Conservation (phyloP, 30 jellyfish, hydroid and myxozoan genomes). For the Hydractinia echinata region DNA sequence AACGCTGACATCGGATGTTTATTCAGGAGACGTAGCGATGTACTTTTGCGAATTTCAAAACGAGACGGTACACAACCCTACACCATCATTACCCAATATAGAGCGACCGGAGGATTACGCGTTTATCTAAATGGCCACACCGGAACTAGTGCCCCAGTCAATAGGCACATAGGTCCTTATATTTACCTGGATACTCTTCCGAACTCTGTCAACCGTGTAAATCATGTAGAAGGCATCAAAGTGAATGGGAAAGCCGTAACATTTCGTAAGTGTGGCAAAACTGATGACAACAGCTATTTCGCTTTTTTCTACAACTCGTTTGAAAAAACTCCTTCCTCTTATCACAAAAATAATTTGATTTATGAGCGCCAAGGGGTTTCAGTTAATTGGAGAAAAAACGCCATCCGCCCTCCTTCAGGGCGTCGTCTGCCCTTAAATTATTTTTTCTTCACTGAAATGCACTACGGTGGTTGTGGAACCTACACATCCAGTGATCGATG, state of each 20-base stretch:
- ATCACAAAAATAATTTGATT: no score
- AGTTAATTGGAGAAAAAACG: no score
- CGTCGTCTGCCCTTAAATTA: no score
- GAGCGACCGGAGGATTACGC: slow-evolving; percentile 33
- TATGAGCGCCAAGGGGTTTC: no score
- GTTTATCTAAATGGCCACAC: slow-evolving; percentile 22
- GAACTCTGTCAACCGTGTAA: background rate
- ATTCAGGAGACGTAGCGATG: slow-evolving; percentile 29
- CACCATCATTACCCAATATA: slow-evolving; percentile 33
- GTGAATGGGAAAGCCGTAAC: background rate
- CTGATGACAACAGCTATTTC: no score
- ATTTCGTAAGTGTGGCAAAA: background rate
- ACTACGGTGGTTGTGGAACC: no score
- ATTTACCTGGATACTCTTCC: slow-evolving; percentile 41
- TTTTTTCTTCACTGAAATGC: no score
- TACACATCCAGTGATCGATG: no score
- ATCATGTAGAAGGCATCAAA: background rate
- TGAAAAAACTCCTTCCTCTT: no score
- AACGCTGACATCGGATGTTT: slow-evolving; percentile 23
- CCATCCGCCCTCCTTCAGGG: no score
- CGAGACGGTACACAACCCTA: slow-evolving; percentile 49
- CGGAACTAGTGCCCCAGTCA: slow-evolving; percentile 27
- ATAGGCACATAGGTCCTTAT: slow-evolving; percentile 24
- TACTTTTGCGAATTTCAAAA: slow-evolving; percentile 37
- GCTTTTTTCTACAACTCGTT: no score